phyloP scores from a whole-genome alignment of 2,888 invertebrate species.

The Sabatieria punctata region DNA sequence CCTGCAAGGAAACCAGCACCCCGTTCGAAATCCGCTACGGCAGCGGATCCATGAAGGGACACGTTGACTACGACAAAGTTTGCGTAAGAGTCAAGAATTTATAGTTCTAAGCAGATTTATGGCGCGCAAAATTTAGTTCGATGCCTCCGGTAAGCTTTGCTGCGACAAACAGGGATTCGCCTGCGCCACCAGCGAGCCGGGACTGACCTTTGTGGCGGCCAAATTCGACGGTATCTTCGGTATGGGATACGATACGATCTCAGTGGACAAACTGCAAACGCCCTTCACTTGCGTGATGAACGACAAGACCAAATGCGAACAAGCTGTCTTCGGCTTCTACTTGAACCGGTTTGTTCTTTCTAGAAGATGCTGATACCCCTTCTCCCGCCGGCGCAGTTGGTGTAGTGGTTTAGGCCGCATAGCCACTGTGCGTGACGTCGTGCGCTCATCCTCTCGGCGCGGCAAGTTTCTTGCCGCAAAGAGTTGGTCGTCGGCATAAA shows the following conservation, averaged over 20 bases:
- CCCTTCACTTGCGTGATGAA: conserved; percentile 36
- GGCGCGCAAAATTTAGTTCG: too few relatives aligned
- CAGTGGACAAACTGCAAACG: conserved; percentile 36
- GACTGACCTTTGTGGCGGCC: conserved; percentile 82
- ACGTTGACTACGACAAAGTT: conserved; percentile 36
- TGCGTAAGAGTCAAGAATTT: conserved; percentile 25
- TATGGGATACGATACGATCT: conserved; percentile 37
- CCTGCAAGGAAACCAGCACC: conserved; percentile 71
- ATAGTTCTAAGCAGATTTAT: neutral
- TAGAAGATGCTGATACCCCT: too few relatives aligned
- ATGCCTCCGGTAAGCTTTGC: too few relatives aligned
- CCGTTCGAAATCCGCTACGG: conserved; percentile 40
- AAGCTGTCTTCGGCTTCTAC: conserved; percentile 13
- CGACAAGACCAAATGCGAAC: conserved; percentile 15
- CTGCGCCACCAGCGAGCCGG: conserved; percentile 85
- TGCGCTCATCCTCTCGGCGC: too few relatives aligned
- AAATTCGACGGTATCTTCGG: conserved; percentile 64
- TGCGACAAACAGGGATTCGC: conserved; percentile 76
- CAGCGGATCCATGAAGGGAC: conserved; percentile 36
- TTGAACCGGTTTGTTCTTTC: conserved; percentile 13
- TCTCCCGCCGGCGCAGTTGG: too few relatives aligned
- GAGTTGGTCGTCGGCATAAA: too few relatives aligned
- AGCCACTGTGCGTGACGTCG: too few relatives aligned
- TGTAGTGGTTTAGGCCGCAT: too few relatives aligned
- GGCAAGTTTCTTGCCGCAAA: too few relatives aligned